Percentiles rank a stretch among this genome's conserved stretches.
Conservation (phyloP, 2,888 invertebrate genomes). For the Acrocyrtus sp. region DNA sequence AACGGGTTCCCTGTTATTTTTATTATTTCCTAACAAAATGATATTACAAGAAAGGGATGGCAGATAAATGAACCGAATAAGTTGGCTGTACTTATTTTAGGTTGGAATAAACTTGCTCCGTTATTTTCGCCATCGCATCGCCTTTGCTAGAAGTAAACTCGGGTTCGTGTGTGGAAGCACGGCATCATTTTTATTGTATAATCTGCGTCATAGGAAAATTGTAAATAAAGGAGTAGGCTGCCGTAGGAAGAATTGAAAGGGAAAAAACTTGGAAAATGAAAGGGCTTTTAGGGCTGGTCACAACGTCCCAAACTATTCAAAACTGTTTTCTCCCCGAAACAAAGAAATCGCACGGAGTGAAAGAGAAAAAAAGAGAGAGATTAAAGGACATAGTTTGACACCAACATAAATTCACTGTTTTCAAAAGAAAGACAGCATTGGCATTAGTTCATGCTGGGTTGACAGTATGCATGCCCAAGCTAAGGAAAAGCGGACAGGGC, state of each 20-base stretch:
- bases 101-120: no score
- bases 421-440: constrained; percentile 29
- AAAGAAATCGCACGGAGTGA: no score
- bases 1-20: constrained; percentile 34
- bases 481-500: constrained; percentile 43
- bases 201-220: constrained; percentile 22
- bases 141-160: no score
- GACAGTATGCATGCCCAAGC: constrained; percentile 45
- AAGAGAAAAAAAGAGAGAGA: constrained; percentile 17
- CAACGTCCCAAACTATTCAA: no score
- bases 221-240: constrained; percentile 29
- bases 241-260: constrained; percentile 47
- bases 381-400: constrained; percentile 46
- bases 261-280: no score
- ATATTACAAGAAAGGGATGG: constrained; percentile 32
- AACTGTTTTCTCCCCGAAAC: no score
- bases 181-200: no score
- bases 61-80: constrained; percentile 39
- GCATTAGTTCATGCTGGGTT: constrained; percentile 44
- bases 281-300: no score
- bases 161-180: no score
- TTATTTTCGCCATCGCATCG: no score
- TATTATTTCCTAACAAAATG: constrained; percentile 32
- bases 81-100: no score
- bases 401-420: constrained; percentile 29